Evolutionary conservation across 2,113 vertebrate species (phyloP).

Genomic region (Dasyurus viverrinus): DNA sequence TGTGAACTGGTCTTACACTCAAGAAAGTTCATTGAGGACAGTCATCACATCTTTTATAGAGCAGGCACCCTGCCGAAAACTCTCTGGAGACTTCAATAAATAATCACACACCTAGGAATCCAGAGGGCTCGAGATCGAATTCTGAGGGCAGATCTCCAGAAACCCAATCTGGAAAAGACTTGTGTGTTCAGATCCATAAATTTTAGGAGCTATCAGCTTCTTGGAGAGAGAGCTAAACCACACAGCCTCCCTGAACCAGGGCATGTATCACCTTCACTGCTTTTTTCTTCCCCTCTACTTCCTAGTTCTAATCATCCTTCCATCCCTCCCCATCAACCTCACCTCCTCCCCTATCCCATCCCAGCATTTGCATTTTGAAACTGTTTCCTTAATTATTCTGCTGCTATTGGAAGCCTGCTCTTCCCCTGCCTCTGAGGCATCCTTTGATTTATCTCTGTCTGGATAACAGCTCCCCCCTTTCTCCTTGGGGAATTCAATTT

Average conservation of each 20-base stretch:
- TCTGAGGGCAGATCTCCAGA: slow-evolving; percentile 38
- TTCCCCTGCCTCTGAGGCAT: slow-evolving; percentile 57
- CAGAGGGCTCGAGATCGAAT: slow-evolving; percentile 33
- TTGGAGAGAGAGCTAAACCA: slow-evolving; percentile 13
- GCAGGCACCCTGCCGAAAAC: background rate
- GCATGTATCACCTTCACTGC: background rate
- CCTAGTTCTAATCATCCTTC: slow-evolving; percentile 44
- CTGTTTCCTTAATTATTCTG: slow-evolving; percentile 83
- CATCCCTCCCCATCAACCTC: slow-evolving; percentile 24
- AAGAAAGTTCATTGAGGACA: background rate
- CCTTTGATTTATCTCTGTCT: slow-evolving; percentile 86
- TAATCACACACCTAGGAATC: slow-evolving; percentile 50
- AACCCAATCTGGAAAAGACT: slow-evolving; percentile 45
- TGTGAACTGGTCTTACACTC: background rate
- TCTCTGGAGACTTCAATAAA: slow-evolving; percentile 34
- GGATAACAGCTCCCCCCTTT: slow-evolving; percentile 79
- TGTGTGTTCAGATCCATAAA: background rate
- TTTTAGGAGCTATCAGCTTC: slow-evolving; percentile 29
- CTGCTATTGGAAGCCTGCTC: slow-evolving; percentile 70
- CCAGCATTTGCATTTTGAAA: slow-evolving; percentile 78
- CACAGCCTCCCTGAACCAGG: background rate
- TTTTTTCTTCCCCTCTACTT: background rate
- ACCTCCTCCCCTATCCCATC: slow-evolving; percentile 37
- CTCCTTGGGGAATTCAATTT: slow-evolving; percentile 85
- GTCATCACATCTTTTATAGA: background rate